Conservation (phyloP, 2,888 invertebrate species). For the Sminthurides aquaticus region DNA sequence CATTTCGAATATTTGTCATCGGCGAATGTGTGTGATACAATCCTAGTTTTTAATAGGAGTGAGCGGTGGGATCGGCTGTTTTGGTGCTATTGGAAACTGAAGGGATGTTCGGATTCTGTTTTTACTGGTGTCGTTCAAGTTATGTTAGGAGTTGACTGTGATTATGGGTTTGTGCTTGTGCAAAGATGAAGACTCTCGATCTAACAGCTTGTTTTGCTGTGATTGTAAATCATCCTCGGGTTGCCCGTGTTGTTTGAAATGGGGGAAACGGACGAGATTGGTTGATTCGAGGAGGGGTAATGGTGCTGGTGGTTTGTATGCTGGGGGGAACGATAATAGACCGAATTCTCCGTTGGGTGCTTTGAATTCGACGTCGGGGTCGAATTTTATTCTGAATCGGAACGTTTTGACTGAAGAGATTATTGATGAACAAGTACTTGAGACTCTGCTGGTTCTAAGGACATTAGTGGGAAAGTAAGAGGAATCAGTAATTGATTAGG, state of each 20-base stretch:
- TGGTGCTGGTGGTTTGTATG: conserved; percentile 14
- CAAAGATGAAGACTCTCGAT: conserved; percentile 53
- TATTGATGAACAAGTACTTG: conserved; percentile 68
- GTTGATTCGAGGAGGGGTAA: conserved; percentile 12
- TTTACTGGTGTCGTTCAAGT: not conserved
- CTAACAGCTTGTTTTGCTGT: conserved; percentile 29
- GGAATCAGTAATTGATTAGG: conserved; percentile 20
- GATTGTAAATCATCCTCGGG: conserved; percentile 27
- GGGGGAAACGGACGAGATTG: conserved; percentile 33
- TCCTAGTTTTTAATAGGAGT: too few relatives aligned
- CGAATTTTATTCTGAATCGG: conserved; percentile 26
- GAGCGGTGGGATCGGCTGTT: too few relatives aligned
- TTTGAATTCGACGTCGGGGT: conserved; percentile 38
- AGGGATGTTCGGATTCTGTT: not conserved
- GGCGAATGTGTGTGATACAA: too few relatives aligned
- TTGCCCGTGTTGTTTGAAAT: conserved; percentile 37
- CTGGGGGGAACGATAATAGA: conserved; percentile 23
- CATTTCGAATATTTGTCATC: too few relatives aligned
- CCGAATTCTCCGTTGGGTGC: conserved; percentile 35
- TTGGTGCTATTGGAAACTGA: too few relatives aligned
- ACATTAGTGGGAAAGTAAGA: conserved; percentile 77
- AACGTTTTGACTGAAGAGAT: conserved; percentile 29
- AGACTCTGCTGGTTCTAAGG: conserved; percentile 71
- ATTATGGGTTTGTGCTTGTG: conserved; percentile 71
- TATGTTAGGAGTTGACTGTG: conserved; percentile 3